Evolutionary conservation across 2,888 invertebrate genomes (phyloP).

Genomic region (Cartodere bifasciata): DNA sequence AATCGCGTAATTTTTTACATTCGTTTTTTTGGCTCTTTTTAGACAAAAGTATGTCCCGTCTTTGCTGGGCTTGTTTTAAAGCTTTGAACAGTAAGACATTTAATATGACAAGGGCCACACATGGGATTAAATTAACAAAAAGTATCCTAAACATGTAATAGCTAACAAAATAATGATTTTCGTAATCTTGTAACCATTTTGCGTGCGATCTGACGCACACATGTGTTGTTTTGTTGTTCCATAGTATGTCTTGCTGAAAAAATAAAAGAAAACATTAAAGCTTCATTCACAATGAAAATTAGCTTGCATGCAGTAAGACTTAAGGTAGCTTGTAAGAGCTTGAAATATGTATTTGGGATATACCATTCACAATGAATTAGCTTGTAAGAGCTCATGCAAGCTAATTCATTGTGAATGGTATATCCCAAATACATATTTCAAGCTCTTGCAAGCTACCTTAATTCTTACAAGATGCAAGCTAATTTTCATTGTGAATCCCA

Average conservation of each 20-base stretch:
- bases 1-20: conserved; percentile 63
- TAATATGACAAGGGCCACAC: conserved; percentile 75
- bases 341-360: too few relatives aligned
- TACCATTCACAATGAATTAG: too few relatives aligned
- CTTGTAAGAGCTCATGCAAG: too few relatives aligned
- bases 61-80: conserved; percentile 65
- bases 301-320: too few relatives aligned
- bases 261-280: conserved; percentile 11
- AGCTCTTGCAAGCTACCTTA: too few relatives aligned
- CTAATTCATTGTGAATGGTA: too few relatives aligned
- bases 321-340: too few relatives aligned
- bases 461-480: too few relatives aligned
- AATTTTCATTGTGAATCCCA: too few relatives aligned
- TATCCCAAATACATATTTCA: too few relatives aligned
- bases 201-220: conserved; percentile 55
- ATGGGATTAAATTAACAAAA: conserved; percentile 85
- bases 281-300: conserved; percentile 1
- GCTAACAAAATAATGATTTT: conserved; percentile 66
- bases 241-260: conserved; percentile 48
- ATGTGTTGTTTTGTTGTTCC: conserved; percentile 53
- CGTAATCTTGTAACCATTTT: conserved; percentile 53
- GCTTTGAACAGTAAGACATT: conserved; percentile 80
- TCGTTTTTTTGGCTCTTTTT: conserved; percentile 50
- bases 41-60: conserved; percentile 29
- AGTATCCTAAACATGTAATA: conserved; percentile 79